These are phyloP conservation scores for Epinotia bilunana DNA, from an alignment of 2,888 invertebrate genomes.

Conservation along the genomic window DNA sequence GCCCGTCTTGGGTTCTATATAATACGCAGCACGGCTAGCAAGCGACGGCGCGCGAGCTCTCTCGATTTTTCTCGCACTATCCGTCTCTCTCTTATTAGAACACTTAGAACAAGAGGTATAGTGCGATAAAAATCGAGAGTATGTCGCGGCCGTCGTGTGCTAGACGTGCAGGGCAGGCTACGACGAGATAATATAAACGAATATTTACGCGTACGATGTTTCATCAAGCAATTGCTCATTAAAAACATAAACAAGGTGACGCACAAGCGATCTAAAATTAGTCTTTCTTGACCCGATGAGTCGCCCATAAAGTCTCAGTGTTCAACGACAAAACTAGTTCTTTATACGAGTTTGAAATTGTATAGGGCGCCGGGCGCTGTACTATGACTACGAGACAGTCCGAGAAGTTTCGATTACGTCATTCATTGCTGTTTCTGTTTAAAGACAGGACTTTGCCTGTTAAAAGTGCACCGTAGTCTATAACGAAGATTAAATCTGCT, in stretches of 20 bases:
- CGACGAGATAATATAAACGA: constrained; percentile 26
- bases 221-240: constrained; percentile 51
- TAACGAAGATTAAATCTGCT: constrained; percentile 55
- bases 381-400: constrained; percentile 53
- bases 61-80: too few relatives aligned
- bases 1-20: too few relatives aligned
- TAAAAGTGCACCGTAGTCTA: constrained; percentile 18
- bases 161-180: too few relatives aligned
- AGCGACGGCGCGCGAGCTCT: too few relatives aligned
- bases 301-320: constrained; percentile 58
- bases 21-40: too few relatives aligned
- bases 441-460: constrained; percentile 26
- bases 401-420: constrained; percentile 52
- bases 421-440: constrained; percentile 53
- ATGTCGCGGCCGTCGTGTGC: too few relatives aligned
- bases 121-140: too few relatives aligned
- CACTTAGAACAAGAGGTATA: too few relatives aligned
- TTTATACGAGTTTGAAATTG: constrained; percentile 55
- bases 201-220: constrained; percentile 10
- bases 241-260: constrained; percentile 48
- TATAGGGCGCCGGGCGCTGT: constrained; percentile 53
- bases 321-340: constrained; percentile 64
- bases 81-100: too few relatives aligned
- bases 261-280: constrained; percentile 55
- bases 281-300: constrained; percentile 51